Evolutionary conservation across 2,797 vertebrate species (phyloP), one percentile per base, ranked within the genome.

Genomic region (Ctenopoma kingsleyae): DNA sequence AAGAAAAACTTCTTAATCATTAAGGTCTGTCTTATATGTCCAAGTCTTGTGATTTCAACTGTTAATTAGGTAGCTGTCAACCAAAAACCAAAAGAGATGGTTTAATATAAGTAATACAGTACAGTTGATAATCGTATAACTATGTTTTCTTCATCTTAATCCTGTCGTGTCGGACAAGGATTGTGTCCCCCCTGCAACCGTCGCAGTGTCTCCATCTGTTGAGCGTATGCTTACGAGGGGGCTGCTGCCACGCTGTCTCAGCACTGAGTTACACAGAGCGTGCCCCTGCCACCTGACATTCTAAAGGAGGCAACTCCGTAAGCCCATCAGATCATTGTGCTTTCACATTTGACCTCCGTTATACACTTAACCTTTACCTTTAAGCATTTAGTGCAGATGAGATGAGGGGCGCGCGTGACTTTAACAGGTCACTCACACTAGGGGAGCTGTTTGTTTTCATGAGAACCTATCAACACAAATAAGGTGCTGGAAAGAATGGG

Each of bases 341-440:
- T 54, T 74, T 90, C 86, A 88, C 82, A 86, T 91, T 91, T 90
- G 86, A 90, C 89, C 90, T 91, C 86, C 74, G 77, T 87, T 89
- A 84, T 78, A 82, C 85, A 87, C 89, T 91, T 90, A 90, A 91
- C 88, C 86, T 91, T 90, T 91, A 86, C 86, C 80, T 88, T 88
- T 88, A 89, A 92, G 79, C 75, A 79, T 89, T 92, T 91, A 84
- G 71, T 6, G 40, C 51, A 56, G 72, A 75, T 51, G 73, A 63
- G 80, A 54, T 54, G 60, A 70, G 71, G 35, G 66, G 38, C 2
- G 36, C 32, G 4, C 15, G 8, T 3, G 38, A 70, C 87, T 87
- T 62, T 74, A 82, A 83, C 80, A 32, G 80, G 67, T 63, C 75
- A 44, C 48, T 66, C 77, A 74, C 70, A 59, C 76, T 52, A 52